phyloP scores from a whole-genome alignment of 2,888 invertebrate genomes.

The Sphecodes monilicornis region DNA sequence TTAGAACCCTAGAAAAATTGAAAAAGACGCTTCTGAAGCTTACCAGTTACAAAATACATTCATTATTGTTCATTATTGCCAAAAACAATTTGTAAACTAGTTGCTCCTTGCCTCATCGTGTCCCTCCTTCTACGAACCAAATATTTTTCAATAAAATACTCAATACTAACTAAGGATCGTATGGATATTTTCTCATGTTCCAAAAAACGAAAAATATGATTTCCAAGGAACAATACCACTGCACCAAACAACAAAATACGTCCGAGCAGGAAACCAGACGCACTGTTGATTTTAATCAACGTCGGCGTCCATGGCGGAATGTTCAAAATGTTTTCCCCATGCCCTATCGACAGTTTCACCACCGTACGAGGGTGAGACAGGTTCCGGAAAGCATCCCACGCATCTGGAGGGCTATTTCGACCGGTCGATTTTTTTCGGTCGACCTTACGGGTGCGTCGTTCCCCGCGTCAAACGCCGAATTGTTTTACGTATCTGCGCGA shows the following conservation, averaged over 20 bases:
- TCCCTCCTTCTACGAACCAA: too few relatives aligned
- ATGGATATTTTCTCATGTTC: neutral
- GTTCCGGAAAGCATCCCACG: constrained; percentile 22
- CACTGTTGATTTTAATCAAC: constrained; percentile 47
- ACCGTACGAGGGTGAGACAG: constrained; percentile 5
- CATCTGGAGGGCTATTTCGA: constrained; percentile 17
- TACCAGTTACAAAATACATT: too few relatives aligned
- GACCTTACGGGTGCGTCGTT: constrained; percentile 42
- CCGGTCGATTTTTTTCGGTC: constrained; percentile 47
- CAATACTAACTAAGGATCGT: neutral
- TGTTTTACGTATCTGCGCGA: constrained; percentile 48
- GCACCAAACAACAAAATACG: neutral
- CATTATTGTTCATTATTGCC: too few relatives aligned
- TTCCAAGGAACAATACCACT: neutral
- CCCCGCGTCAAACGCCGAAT: constrained; percentile 54
- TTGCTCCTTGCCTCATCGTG: too few relatives aligned
- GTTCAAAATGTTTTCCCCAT: constrained; percentile 20
- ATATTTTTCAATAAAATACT: too few relatives aligned
- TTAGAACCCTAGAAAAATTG: too few relatives aligned
- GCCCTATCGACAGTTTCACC: neutral
- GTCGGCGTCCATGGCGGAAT: constrained; percentile 27
- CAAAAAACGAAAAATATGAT: neutral
- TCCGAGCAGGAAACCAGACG: neutral
- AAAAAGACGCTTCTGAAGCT: too few relatives aligned
- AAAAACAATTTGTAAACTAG: too few relatives aligned